Conservation (phyloP, 2,113 vertebrate genomes). For the Lichenostomus cassidix region DNA sequence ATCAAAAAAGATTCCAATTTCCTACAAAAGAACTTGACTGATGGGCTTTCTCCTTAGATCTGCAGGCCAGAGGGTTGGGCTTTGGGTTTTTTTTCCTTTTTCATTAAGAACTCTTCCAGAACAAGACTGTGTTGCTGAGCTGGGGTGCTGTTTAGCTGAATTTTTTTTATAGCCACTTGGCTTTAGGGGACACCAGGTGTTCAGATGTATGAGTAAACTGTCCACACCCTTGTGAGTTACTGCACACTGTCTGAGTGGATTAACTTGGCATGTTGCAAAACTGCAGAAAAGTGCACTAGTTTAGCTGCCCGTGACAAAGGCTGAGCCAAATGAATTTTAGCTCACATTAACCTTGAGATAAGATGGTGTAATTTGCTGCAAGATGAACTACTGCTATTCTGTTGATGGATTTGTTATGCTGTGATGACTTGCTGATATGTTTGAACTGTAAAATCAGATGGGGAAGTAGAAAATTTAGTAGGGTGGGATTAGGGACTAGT, state of each 20-base stretch:
- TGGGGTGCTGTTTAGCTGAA: background rate
- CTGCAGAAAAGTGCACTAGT: background rate
- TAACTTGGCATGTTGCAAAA: background rate
- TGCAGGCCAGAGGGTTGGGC: fast-evolving
- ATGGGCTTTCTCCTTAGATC: background rate
- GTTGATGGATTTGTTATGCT: background rate
- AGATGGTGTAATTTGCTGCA: background rate
- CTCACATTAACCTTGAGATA: conserved; percentile 27
- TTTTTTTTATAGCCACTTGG: background rate
- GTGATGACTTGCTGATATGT: conserved; percentile 3
- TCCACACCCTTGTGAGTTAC: background rate
- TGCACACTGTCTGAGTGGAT: background rate
- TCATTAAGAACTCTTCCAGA: background rate
- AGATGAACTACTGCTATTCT: background rate
- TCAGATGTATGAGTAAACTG: background rate
- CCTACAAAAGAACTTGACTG: background rate
- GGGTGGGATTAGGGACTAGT: background rate
- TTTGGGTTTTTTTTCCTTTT: background rate
- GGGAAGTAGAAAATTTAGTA: background rate
- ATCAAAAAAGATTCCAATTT: background rate
- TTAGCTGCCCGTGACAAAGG: background rate
- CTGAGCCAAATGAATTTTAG: conserved; percentile 7
- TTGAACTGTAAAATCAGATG: background rate
- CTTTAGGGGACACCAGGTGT: background rate
- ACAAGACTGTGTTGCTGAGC: background rate